phyloP scores from a whole-genome alignment of 2,113 vertebrate species.

The Gymnocephalus cernua region DNA sequence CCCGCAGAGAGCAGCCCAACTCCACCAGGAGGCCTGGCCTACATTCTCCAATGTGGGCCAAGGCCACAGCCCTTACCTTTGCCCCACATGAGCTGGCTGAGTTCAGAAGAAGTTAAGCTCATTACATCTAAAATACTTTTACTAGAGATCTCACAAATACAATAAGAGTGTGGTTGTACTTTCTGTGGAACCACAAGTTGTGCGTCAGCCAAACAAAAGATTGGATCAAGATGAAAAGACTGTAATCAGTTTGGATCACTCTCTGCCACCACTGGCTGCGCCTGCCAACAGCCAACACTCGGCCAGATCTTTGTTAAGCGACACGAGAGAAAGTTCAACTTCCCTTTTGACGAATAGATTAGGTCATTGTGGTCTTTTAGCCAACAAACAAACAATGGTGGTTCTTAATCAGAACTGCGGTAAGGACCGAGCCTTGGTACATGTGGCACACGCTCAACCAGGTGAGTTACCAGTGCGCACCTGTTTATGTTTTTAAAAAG shows the following conservation, averaged over 20 bases:
- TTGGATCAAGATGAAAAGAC: slow-evolving; percentile 27
- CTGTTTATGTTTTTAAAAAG: no score
- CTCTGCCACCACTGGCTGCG: background rate
- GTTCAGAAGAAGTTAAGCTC: slow-evolving; percentile 26
- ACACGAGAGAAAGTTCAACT: background rate
- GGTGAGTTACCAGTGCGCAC: no score
- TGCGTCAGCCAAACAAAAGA: slow-evolving; percentile 34
- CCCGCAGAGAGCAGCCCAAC: slow-evolving; percentile 47
- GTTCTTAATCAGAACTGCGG: background rate
- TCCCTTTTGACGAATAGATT: background rate
- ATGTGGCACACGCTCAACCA: no score
- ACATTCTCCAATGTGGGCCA: slow-evolving; percentile 44
- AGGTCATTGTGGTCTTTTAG: background rate
- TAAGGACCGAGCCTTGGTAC: no score
- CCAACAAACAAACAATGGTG: background rate
- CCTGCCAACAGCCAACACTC: slow-evolving; percentile 17
- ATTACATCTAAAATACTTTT: background rate
- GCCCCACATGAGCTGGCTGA: slow-evolving; percentile 24
- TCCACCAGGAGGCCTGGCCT: slow-evolving; percentile 45
- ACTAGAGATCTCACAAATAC: background rate
- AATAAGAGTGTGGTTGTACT: background rate
- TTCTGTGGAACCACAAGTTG: slow-evolving; percentile 17
- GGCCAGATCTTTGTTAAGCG: slow-evolving; percentile 55
- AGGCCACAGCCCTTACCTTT: slow-evolving; percentile 55
- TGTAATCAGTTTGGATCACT: slow-evolving; percentile 23